Conservation (phyloP, 2,888 invertebrate genomes). For the Temnothorax ravouxi region DNA sequence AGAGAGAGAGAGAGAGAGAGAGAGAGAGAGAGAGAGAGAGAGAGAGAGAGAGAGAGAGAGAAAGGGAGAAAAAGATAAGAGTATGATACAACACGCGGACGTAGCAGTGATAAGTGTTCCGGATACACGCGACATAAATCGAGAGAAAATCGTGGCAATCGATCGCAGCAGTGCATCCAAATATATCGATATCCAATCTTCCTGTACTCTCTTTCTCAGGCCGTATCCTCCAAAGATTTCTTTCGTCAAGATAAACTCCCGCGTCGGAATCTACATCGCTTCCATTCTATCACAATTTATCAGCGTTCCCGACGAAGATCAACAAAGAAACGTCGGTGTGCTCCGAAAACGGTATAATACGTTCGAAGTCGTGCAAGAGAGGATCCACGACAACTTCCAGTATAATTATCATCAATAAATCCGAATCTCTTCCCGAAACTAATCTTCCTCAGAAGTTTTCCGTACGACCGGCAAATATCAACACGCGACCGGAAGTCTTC, state of each 20-base stretch:
- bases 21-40: conserved; percentile 47
- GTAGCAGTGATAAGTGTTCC: conserved; percentile 83
- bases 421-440: conserved; percentile 19
- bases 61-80: conserved; percentile 35
- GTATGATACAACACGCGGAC: conserved; percentile 70
- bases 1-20: conserved; percentile 42
- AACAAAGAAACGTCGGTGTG: not conserved
- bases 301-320: not conserved
- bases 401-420: conserved; percentile 12
- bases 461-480: not conserved
- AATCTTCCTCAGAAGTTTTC: conserved; percentile 32
- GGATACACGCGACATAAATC: conserved; percentile 79
- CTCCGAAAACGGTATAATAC: not conserved
- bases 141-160: not conserved
- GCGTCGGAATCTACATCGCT: conserved; percentile 9
- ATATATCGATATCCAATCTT: conserved; percentile 24
- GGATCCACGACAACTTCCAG: not conserved
- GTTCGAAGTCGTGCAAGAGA: not conserved
- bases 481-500: conserved; percentile 69
- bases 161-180: conserved; percentile 1
- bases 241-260: not conserved
- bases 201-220: not conserved
- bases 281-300: not conserved
- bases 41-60: conserved; percentile 39
- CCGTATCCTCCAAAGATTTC: not conserved